Evolutionary conservation across 2,797 vertebrate genomes (phyloP).

Genomic region (Micromesistius poutassou): DNA sequence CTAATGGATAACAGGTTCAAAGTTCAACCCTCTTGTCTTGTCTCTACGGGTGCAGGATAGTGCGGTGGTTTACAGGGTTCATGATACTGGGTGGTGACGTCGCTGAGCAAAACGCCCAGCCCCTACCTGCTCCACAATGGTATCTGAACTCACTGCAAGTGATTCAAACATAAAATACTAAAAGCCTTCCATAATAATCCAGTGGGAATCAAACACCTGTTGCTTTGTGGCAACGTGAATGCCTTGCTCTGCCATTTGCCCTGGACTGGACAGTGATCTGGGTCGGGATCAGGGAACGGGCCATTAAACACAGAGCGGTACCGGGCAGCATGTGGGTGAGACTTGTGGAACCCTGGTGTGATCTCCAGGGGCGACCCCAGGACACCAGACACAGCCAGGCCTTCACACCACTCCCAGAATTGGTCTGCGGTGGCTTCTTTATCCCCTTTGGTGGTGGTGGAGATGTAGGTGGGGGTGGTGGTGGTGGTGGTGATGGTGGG

Average conservation of each 20-base stretch:
- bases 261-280: not conserved
- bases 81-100: not conserved
- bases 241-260: not conserved
- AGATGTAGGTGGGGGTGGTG: not conserved
- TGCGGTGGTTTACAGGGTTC: not conserved
- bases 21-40: not conserved
- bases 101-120: too few relatives aligned
- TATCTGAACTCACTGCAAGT: too few relatives aligned
- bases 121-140: too few relatives aligned
- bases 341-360: conserved; percentile 64
- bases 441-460: conserved; percentile 19
- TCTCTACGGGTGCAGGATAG: not conserved
- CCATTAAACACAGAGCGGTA: conserved; percentile 37
- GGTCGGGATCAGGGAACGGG: not conserved
- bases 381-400: conserved; percentile 31
- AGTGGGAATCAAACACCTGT: not conserved
- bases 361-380: conserved; percentile 37
- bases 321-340: conserved; percentile 53
- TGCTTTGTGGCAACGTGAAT: not conserved
- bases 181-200: not conserved
- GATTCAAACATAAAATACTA: not conserved
- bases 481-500: not conserved
- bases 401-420: conserved; percentile 46
- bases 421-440: conserved; percentile 27
- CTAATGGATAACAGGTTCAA: not conserved